Evolutionary conservation across 1,140 invertebrate species (phyloP), one percentile per base, ranked within the genome.

Genomic region (Drosophila asahinai): DNA sequence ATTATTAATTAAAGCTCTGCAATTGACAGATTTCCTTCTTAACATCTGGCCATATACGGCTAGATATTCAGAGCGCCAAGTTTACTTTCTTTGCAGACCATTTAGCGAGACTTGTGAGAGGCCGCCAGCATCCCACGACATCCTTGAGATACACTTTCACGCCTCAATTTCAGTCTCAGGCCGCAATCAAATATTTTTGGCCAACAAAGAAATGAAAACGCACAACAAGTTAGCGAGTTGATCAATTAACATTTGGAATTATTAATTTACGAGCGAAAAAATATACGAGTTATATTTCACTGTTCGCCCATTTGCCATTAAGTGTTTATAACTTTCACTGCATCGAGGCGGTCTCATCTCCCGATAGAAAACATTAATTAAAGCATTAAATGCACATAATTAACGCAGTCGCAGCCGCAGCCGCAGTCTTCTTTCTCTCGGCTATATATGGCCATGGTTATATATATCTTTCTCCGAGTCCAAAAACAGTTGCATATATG

Each of bases 361-460:
- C 60, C 78, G 64, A 84, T 86, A 86, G 82, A 86, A 81, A 81
- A 70, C 78, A 86, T 81, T 84, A 84, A 86, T 86, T 81, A 81
- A 86, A 78, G 66, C 82, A 86, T 86, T 86, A 67, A 86, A 86
- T 86, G 70, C 83, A 81, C 82, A 86, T 86, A 86, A 86, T 86
- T 81, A 86, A 81, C 59, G 75, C 77, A 60, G 64, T 66, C 60
- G 74, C 68, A 59, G 52, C 30, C 33, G 63, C 63, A 43, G 63
- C 30, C 40, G 64, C 36, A 49, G 64, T 59, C 55, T 52, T 77
- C 52, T 77, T 60, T 76, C 38, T 63, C 57, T 40, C 61, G 33
- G 33, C 55, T 33, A 51, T 48, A 77, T 64, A 81, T 72, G 80
- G 72, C 38, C 38, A 54, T 47, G 77, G 54, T 12, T 58, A 54